Percentiles rank a stretch among this genome's conserved stretches.
These are phyloP conservation scores for Xenopus petersii DNA, from an alignment of 2,797 vertebrate genomes.

Conservation along the genomic window DNA sequence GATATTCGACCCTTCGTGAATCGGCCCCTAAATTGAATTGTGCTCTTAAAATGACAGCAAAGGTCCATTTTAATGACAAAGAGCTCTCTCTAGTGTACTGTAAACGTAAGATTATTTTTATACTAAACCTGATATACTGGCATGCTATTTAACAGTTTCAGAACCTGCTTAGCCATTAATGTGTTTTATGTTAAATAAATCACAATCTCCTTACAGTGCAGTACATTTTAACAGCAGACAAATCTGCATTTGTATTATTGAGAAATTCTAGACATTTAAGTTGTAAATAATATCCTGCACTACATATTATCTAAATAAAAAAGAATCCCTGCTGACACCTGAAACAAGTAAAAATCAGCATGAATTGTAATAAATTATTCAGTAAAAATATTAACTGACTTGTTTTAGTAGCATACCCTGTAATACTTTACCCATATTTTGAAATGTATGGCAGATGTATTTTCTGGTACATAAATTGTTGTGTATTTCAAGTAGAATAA, in stretches of 20 bases:
- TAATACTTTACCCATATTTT: slow-evolving; percentile 39
- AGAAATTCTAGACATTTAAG: slow-evolving; percentile 3
- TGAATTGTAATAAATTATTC: slow-evolving; percentile 43
- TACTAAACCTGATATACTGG: background rate
- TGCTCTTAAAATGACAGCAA: too few species aligned
- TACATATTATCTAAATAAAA: slow-evolving; percentile 19
- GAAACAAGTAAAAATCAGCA: slow-evolving; percentile 43
- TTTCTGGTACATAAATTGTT: slow-evolving; percentile 49
- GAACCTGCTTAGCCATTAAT: background rate
- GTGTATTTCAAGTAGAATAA: slow-evolving; percentile 47
- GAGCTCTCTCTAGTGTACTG: background rate
- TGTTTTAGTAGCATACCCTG: slow-evolving; percentile 25
- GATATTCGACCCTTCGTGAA: too few species aligned
- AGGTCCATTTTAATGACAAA: background rate
- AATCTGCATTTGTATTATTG: background rate
- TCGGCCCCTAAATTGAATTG: too few species aligned
- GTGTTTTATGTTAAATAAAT: slow-evolving; percentile 1
- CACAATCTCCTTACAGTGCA: background rate
- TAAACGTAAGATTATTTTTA: background rate
- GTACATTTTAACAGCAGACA: background rate
- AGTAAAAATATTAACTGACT: slow-evolving; percentile 43
- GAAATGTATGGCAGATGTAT: slow-evolving; percentile 44
- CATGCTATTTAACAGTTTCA: background rate
- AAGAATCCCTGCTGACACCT: slow-evolving; percentile 30
- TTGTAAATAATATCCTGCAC: slow-evolving; percentile 15